A percentile compares a stretch with the other conserved stretches of the same genome.
Conservation (phyloP, 2,888 invertebrate species). For the Eubasilissa splendida region DNA sequence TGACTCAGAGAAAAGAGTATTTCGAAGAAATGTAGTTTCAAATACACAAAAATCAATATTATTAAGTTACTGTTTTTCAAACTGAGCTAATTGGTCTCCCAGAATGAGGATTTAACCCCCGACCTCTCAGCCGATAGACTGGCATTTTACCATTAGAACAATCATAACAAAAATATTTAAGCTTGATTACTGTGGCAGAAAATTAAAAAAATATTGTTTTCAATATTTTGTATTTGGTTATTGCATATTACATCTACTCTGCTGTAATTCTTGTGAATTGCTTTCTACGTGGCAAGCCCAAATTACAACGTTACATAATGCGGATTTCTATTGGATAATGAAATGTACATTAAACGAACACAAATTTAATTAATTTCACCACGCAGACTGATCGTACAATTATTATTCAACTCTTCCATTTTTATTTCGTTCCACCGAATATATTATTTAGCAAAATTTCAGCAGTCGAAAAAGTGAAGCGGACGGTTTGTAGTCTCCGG, state of each 20-base stretch:
- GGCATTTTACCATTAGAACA: too few species aligned
- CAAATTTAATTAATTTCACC: conserved; percentile 30
- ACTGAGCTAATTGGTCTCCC: too few species aligned
- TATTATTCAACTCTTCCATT: conserved; percentile 12
- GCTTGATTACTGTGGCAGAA: too few species aligned
- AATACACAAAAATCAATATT: too few species aligned
- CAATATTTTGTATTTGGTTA: background rate
- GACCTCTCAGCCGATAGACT: too few species aligned
- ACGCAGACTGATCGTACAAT: background rate
- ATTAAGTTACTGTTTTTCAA: too few species aligned
- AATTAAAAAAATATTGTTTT: background rate
- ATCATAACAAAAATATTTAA: too few species aligned
- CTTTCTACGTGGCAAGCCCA: background rate
- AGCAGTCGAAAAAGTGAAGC: conserved; percentile 11
- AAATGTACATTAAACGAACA: background rate
- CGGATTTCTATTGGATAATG: conserved; percentile 25
- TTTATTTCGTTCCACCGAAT: conserved; percentile 18
- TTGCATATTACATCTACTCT: background rate
- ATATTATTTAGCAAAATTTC: conserved; percentile 18
- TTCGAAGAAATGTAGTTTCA: too few species aligned
- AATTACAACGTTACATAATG: background rate
- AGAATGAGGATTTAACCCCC: too few species aligned
- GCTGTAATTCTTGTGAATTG: background rate
- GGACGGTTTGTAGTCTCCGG: background rate
- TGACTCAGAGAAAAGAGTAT: too few species aligned